Conservation (phyloP, 2,888 invertebrate genomes). For the Sesia bembeciformis region DNA sequence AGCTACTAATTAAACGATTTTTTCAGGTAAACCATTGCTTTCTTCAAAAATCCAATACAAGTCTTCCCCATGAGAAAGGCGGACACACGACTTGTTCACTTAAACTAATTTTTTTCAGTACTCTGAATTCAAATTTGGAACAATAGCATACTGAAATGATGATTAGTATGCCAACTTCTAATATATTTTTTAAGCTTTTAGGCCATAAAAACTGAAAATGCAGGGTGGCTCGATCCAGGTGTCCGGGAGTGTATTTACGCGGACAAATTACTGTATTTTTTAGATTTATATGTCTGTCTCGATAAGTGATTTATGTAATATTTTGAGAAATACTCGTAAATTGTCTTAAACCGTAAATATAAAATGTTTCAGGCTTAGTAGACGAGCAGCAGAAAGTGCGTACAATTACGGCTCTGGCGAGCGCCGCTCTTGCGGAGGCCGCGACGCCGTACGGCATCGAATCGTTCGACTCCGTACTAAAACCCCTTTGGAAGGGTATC, state of each 20-base stretch:
- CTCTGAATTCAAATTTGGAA: no score
- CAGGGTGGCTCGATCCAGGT: no score
- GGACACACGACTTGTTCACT: no score
- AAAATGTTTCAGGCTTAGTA: conserved; percentile 79
- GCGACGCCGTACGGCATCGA: conserved; percentile 99
- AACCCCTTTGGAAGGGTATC: conserved; percentile 99
- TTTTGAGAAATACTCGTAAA: not conserved
- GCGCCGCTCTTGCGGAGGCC: conserved; percentile 98
- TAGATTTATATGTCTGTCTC: not conserved
- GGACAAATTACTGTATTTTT: not conserved
- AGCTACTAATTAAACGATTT: no score
- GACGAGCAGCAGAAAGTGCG: conserved; percentile 99
- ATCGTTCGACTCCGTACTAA: conserved; percentile 98
- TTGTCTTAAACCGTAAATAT: not conserved
- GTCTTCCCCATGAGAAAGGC: no score
- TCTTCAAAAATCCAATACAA: no score
- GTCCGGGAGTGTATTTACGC: not conserved
- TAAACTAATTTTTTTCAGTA: no score
- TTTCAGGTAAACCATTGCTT: no score
- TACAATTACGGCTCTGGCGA: conserved; percentile 98
- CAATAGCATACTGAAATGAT: no score
- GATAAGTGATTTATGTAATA: not conserved
- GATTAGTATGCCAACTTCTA: no score
- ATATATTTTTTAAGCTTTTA: no score
- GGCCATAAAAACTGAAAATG: not conserved